Evolutionary conservation across 1,140 invertebrate species (phyloP).

Genomic region (Drosophila seguyi): DNA sequence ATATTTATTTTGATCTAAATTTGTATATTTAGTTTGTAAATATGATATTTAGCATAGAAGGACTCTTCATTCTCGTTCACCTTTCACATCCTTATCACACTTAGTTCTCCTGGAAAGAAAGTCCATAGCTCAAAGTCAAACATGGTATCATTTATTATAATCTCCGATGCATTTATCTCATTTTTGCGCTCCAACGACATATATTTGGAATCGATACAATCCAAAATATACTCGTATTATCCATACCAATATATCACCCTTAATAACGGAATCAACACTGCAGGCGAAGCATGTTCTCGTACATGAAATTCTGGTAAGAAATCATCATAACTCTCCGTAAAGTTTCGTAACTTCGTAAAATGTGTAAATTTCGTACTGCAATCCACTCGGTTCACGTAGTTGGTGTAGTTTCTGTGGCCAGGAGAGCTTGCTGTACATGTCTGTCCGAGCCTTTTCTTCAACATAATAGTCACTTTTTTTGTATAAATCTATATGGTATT

Average conservation of each 20-base stretch:
- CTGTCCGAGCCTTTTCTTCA: constrained; percentile 10
- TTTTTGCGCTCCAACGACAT: constrained; percentile 61
- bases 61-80: neutral
- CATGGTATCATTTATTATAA: constrained; percentile 51
- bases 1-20: neutral
- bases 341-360: constrained; percentile 16
- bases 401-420: constrained; percentile 47
- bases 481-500: constrained; percentile 12
- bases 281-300: constrained; percentile 93
- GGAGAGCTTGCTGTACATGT: constrained; percentile 30
- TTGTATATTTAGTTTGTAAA: too few relatives aligned
- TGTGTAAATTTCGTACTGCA: constrained; percentile 42
- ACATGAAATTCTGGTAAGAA: constrained; percentile 94
- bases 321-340: constrained; percentile 41
- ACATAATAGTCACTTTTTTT: neutral
- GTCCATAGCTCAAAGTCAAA: constrained; percentile 5
- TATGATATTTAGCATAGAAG: neutral
- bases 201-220: constrained; percentile 27
- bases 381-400: constrained; percentile 38
- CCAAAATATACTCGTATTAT: constrained; percentile 20
- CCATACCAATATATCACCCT: constrained; percentile 19
- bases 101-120: neutral
- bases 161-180: constrained; percentile 66
- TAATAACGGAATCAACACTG: constrained; percentile 25
- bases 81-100: neutral